phyloP scores from a whole-genome alignment of 2,797 vertebrate genomes.

The Tokudaia muenninki region DNA sequence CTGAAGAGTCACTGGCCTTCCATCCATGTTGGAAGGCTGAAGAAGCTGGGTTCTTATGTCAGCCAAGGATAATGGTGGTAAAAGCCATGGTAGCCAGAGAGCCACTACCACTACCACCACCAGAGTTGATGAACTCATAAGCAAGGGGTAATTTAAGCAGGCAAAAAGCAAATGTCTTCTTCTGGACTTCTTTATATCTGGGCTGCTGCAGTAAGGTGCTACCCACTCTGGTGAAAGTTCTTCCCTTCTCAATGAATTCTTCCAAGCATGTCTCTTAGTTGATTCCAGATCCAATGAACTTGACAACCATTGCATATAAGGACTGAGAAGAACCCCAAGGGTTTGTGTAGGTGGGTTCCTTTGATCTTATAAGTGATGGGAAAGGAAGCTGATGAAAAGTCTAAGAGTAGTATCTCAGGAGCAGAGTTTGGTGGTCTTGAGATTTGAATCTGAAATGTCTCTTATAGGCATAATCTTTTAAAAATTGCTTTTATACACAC shows the following conservation, averaged over 20 bases:
- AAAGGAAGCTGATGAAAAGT: constrained; percentile 3
- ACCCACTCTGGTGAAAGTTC: not conserved
- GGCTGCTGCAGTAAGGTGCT: not conserved
- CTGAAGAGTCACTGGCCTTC: not conserved
- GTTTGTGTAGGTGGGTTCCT: not conserved
- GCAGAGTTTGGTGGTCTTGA: not conserved
- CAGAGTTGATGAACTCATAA: not conserved
- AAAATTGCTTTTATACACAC: too few species aligned
- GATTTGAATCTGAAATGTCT: not conserved
- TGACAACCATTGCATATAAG: not conserved
- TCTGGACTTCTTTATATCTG: not conserved
- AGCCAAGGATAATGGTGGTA: not conserved
- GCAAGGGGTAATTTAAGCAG: not conserved
- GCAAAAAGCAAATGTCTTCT: not conserved
- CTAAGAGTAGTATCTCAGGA: not conserved
- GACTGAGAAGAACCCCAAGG: not conserved
- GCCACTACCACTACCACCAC: too few species aligned
- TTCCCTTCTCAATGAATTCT: not conserved
- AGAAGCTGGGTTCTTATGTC: not conserved
- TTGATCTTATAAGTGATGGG: not conserved
- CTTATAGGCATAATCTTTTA: not conserved
- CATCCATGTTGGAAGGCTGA: not conserved
- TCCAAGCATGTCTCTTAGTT: not conserved
- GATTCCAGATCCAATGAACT: not conserved
- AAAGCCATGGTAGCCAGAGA: too few species aligned